A percentile compares a stretch with the other conserved stretches of the same genome.
Evolutionary conservation across 2,113 vertebrate genomes (phyloP).

Genomic region (Gavialis gangeticus): DNA sequence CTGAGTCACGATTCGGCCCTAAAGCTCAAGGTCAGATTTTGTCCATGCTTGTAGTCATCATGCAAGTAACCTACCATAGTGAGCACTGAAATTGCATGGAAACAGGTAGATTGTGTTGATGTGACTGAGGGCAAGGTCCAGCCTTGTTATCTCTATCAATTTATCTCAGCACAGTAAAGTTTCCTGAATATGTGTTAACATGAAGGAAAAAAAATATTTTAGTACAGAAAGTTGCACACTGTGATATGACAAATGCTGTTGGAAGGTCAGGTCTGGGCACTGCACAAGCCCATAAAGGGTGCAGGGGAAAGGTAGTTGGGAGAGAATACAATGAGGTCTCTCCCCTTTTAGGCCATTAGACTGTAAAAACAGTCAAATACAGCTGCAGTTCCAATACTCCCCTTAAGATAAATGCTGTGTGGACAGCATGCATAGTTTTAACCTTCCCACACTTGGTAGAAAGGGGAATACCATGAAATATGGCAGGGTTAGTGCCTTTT

Average conservation of each 20-base stretch:
- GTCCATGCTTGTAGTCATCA: rapidly evolving
- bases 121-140: neutral
- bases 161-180: neutral
- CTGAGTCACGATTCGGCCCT: neutral
- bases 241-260: rapidly evolving
- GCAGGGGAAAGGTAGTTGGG: neutral
- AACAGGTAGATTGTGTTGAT: neutral
- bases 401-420: neutral
- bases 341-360: neutral
- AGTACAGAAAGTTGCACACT: neutral
- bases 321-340: neutral
- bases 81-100: rapidly evolving
- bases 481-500: neutral
- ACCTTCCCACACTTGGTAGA: neutral
- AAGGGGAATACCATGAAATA: neutral
- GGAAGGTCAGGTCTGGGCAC: rapidly evolving
- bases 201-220: neutral
- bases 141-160: rapidly evolving
- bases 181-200: neutral
- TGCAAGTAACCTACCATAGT: rapidly evolving
- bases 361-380: neutral
- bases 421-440: rapidly evolving
- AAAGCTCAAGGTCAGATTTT: neutral
- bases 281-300: neutral
- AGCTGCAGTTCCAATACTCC: neutral